phyloP scores from a whole-genome alignment of 2,797 vertebrate species.

The Coranthus polyacanthus region DNA sequence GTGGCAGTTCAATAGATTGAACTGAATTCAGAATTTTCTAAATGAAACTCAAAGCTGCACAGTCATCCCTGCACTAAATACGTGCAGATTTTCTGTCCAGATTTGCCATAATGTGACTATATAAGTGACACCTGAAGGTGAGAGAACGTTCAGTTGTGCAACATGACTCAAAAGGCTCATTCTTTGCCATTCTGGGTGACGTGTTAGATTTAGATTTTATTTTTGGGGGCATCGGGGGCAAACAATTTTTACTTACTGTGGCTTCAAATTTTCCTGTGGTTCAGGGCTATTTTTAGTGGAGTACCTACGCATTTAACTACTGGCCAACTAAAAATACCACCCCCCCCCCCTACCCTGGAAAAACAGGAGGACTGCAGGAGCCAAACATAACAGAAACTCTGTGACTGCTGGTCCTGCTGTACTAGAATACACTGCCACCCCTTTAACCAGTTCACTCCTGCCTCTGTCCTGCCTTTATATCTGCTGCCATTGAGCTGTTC shows the following conservation, averaged over 20 bases:
- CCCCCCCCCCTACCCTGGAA: conserved; percentile 66
- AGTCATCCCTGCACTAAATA: conserved; percentile 31
- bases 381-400: conserved; percentile 81
- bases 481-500: conserved; percentile 54
- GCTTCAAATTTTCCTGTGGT: conserved; percentile 84
- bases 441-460: conserved; percentile 70
- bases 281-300: conserved; percentile 81
- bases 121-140: conserved; percentile 39
- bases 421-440: conserved; percentile 76
- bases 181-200: conserved; percentile 74
- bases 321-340: conserved; percentile 84
- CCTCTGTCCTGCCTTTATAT: conserved; percentile 67
- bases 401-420: conserved; percentile 69
- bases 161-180: conserved; percentile 68
- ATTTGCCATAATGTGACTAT: conserved; percentile 52
- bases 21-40: conserved; percentile 5
- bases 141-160: conserved; percentile 59
- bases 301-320: conserved; percentile 83
- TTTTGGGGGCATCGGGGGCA: conserved; percentile 72
- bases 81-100: conserved; percentile 21
- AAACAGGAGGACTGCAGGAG: conserved; percentile 81
- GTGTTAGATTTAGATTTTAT: conserved; percentile 74
- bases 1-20: not conserved
- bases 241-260: conserved; percentile 80
- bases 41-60: not conserved